These are phyloP conservation scores for Caenorhabditis sp. DNA, from an alignment of 2,888 invertebrate genomes.

Conservation along the genomic window DNA sequence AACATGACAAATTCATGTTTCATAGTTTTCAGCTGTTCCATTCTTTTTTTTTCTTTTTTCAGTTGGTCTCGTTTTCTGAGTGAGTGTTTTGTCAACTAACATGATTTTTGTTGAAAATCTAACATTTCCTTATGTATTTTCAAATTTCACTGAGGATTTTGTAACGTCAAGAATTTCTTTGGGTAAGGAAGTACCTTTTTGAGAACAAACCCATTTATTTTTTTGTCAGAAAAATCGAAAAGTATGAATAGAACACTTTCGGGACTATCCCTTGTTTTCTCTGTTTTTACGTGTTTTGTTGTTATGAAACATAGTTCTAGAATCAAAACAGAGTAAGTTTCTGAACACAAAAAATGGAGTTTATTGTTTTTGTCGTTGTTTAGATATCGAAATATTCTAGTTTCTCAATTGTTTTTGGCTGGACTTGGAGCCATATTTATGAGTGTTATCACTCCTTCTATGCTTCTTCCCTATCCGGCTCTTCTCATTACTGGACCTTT, in stretches of 20 bases:
- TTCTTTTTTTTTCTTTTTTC: background rate
- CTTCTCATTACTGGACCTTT: conserved; percentile 21
- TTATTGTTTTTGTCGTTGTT: too few relatives aligned
- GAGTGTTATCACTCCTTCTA: conserved; percentile 10
- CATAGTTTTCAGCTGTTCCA: background rate
- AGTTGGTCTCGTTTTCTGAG: background rate
- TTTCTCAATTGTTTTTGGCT: conserved; percentile 14
- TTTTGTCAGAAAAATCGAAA: conserved; percentile 2
- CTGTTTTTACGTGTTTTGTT: conserved; percentile 16
- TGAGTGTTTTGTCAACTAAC: background rate
- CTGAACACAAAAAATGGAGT: too few relatives aligned
- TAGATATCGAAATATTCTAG: conserved; percentile 30
- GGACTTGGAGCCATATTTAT: conserved; percentile 15
- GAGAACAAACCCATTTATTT: background rate
- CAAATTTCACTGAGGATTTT: conserved; percentile 14
- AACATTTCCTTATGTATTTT: conserved; percentile 24
- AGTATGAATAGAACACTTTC: conserved; percentile 3
- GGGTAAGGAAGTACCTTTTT: conserved; percentile 6
- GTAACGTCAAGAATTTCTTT: background rate
- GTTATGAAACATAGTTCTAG: conserved; percentile 15
- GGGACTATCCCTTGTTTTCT: background rate
- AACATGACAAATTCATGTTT: background rate
- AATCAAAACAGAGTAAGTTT: conserved; percentile 21
- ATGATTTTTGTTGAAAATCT: conserved; percentile 9
- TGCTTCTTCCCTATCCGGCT: conserved; percentile 24